phyloP scores from a whole-genome alignment of 2,888 invertebrate species.

The Pseudococcus longispinus region DNA sequence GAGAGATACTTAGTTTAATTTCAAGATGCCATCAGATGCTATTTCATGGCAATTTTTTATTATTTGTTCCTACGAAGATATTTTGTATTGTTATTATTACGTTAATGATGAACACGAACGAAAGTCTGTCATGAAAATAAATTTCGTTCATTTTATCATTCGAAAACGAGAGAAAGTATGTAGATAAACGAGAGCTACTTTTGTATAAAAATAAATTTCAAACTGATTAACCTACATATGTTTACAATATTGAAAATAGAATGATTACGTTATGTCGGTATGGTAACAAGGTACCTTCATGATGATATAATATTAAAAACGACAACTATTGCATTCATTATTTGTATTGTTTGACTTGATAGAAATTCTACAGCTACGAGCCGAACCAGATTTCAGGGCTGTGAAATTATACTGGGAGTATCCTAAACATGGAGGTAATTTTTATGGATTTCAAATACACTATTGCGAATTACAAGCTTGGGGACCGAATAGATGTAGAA shows the following conservation, averaged over 20 bases:
- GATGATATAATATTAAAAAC: not conserved
- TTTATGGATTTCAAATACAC: conserved; percentile 73
- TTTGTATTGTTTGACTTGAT: conserved; percentile 42
- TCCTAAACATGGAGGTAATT: conserved; percentile 64
- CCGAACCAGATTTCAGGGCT: conserved; percentile 72
- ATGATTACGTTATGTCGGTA: not conserved
- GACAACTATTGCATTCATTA: not conserved
- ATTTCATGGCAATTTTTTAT: not conserved
- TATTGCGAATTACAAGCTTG: conserved; percentile 82
- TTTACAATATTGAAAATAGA: not conserved
- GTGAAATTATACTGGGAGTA: conserved; percentile 73
- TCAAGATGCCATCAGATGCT: not conserved
- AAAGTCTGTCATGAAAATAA: not conserved
- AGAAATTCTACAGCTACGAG: conserved; percentile 59
- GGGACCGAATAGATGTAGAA: conserved; percentile 78
- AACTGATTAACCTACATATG: not conserved
- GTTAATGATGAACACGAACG: not conserved
- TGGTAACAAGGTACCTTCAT: not conserved
- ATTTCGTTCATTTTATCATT: not conserved
- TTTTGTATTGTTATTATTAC: not conserved
- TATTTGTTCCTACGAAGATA: not conserved
- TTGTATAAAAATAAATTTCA: not conserved
- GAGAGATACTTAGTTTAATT: not conserved
- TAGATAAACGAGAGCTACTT: not conserved
- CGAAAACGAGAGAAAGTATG: conserved; percentile 1